Percentiles rank a stretch among this genome's conserved stretches.
These are phyloP conservation scores for Periplaneta americana DNA, from an alignment of 1,140 invertebrate species.

Conservation along the genomic window DNA sequence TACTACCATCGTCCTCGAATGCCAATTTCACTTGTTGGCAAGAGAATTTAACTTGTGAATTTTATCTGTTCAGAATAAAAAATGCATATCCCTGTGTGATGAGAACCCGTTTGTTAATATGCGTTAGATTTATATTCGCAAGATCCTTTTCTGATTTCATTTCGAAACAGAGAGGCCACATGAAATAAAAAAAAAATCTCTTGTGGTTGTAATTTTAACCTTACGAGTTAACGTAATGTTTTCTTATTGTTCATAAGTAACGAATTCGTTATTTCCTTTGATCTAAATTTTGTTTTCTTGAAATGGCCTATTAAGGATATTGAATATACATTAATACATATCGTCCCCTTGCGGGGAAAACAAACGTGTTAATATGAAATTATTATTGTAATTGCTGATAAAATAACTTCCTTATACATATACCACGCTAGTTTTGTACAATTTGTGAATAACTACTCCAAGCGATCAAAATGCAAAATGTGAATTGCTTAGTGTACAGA, in stretches of 20 bases:
- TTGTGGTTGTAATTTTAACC: not conserved
- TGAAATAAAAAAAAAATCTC: not conserved
- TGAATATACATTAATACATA: not conserved
- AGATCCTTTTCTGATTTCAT: not conserved
- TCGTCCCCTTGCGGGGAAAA: not conserved
- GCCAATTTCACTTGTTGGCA: too few relatives aligned
- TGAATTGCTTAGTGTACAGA: not conserved
- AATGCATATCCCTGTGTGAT: not conserved
- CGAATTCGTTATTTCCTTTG: too few relatives aligned
- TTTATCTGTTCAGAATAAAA: not conserved
- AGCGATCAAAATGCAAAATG: not conserved
- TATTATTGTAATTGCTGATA: not conserved
- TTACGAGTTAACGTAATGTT: not conserved
- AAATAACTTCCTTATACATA: not conserved
- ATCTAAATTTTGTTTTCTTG: too few relatives aligned
- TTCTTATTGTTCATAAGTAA: too few relatives aligned
- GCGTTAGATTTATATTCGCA: not conserved
- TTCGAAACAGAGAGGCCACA: not conserved
- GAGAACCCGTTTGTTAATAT: not conserved
- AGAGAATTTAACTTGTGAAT: too few relatives aligned
- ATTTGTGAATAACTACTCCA: constrained; percentile 5
- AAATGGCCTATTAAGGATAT: not conserved
- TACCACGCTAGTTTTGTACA: constrained; percentile 14
- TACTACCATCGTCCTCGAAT: too few relatives aligned
- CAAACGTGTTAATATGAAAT: not conserved